phyloP scores from a whole-genome alignment of 1,140 invertebrate species.

The Drosophila kanapiae region DNA sequence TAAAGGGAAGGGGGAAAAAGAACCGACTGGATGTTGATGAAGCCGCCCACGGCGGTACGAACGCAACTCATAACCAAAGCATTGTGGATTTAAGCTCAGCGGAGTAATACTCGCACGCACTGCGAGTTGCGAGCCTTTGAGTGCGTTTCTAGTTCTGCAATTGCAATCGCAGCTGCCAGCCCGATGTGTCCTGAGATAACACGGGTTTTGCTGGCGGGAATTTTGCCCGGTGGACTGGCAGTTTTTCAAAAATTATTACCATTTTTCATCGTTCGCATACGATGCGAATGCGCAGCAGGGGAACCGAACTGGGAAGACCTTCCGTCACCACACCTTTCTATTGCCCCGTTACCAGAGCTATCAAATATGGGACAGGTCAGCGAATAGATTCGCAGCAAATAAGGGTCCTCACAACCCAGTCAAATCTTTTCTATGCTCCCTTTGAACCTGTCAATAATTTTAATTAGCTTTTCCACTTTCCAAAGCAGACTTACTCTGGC shows the following conservation, averaged over 20 bases:
- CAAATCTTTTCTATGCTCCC: background rate
- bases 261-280: constrained; percentile 24
- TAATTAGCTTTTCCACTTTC: constrained; percentile 54
- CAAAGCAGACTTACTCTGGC: background rate
- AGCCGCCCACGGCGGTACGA: constrained; percentile 38
- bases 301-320: background rate
- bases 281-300: background rate
- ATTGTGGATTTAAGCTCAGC: constrained; percentile 22
- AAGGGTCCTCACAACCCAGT: background rate
- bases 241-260: constrained; percentile 39
- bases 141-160: constrained; percentile 10
- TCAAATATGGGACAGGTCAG: background rate
- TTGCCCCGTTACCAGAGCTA: background rate
- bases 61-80: constrained; percentile 33
- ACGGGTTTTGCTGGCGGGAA: constrained; percentile 1
- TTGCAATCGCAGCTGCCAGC: constrained; percentile 17
- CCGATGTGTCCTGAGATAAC: constrained; percentile 15
- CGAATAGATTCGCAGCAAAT: background rate
- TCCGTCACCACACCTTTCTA: background rate
- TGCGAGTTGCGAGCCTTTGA: background rate
- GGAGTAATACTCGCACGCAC: constrained; percentile 33
- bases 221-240: background rate
- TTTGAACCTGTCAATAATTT: constrained; percentile 45
- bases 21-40: constrained; percentile 53
- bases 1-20: constrained; percentile 12